Evolutionary conservation across 2,888 invertebrate genomes (phyloP).

Genomic region (Nomada hirtipes): DNA sequence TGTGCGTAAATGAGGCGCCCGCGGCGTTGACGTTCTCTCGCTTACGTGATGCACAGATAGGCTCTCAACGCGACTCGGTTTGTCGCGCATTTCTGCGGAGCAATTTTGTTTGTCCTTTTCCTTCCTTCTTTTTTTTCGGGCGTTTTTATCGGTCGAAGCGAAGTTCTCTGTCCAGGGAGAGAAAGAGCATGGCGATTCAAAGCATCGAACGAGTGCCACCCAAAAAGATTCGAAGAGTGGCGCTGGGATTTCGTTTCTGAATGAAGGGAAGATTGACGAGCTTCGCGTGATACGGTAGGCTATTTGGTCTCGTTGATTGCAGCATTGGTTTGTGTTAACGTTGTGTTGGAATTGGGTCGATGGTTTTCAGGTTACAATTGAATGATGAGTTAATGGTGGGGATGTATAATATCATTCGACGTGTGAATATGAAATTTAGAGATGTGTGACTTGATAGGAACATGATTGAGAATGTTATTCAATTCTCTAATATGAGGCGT

Average conservation of each 20-base stretch:
- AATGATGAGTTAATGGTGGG: too few species aligned
- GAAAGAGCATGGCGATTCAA: slow-evolving; percentile 4
- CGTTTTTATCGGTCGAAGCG: neutral
- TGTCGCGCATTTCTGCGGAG: slow-evolving; percentile 36
- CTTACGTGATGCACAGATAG: slow-evolving; percentile 46
- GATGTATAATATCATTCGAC: too few species aligned
- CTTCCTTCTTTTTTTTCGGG: neutral
- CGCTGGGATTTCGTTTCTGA: too few species aligned
- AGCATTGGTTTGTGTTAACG: too few species aligned
- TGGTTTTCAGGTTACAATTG: too few species aligned
- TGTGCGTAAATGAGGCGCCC: slow-evolving; percentile 76
- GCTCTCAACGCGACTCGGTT: slow-evolving; percentile 31
- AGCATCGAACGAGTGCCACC: slow-evolving; percentile 8
- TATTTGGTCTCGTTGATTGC: too few species aligned
- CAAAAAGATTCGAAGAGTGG: neutral
- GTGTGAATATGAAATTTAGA: too few species aligned
- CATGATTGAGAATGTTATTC: too few species aligned
- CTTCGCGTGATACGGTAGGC: too few species aligned
- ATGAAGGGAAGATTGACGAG: too few species aligned
- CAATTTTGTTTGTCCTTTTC: slow-evolving; percentile 17
- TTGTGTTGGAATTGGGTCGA: neutral
- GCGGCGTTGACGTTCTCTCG: slow-evolving; percentile 60
- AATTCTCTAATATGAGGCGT: too few species aligned
- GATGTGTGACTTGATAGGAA: too few species aligned
- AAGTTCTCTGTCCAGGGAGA: neutral